These are phyloP conservation scores for Sthenelais limicola DNA, from an alignment of 2,888 invertebrate genomes.

Conservation along the genomic window DNA sequence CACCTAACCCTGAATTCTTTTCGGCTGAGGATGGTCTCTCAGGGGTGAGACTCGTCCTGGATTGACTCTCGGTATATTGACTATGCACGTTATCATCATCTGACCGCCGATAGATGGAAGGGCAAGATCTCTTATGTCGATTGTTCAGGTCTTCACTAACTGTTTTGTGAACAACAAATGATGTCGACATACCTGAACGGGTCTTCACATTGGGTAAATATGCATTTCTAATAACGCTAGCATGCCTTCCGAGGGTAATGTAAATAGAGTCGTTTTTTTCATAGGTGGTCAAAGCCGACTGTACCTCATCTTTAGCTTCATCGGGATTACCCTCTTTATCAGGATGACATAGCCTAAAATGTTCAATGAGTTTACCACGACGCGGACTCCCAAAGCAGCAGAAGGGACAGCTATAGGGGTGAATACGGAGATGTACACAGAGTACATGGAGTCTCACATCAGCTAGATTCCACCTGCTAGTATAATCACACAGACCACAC, in stretches of 20 bases:
- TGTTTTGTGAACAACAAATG: too few relatives aligned
- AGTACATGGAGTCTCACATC: slow-evolving; percentile 36
- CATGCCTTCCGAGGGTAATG: slow-evolving; percentile 10
- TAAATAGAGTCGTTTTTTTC: slow-evolving; percentile 3
- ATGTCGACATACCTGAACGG: too few relatives aligned
- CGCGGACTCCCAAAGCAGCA: slow-evolving; percentile 26
- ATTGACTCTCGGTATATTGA: too few relatives aligned
- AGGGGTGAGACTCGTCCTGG: not conserved
- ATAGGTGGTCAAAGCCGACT: slow-evolving; percentile 8
- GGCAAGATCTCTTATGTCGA: not conserved
- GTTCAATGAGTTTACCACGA: slow-evolving; percentile 12
- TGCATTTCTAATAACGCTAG: not conserved
- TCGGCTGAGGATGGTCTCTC: not conserved
- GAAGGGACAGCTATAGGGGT: slow-evolving; percentile 36
- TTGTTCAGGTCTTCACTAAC: not conserved
- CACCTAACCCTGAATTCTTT: not conserved
- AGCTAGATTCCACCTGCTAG: slow-evolving; percentile 29
- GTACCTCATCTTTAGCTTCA: slow-evolving; percentile 13
- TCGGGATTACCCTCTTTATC: not conserved
- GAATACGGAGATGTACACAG: slow-evolving; percentile 6
- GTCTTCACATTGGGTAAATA: slow-evolving; percentile 20
- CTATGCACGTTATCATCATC: too few relatives aligned
- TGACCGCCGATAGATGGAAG: too few relatives aligned
- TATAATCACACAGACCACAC: slow-evolving; percentile 30
- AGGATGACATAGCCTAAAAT: not conserved